Percentiles rank a stretch among this genome's conserved stretches.
Conservation (phyloP, 2,888 invertebrate genomes). For the Drosophila greeni region DNA sequence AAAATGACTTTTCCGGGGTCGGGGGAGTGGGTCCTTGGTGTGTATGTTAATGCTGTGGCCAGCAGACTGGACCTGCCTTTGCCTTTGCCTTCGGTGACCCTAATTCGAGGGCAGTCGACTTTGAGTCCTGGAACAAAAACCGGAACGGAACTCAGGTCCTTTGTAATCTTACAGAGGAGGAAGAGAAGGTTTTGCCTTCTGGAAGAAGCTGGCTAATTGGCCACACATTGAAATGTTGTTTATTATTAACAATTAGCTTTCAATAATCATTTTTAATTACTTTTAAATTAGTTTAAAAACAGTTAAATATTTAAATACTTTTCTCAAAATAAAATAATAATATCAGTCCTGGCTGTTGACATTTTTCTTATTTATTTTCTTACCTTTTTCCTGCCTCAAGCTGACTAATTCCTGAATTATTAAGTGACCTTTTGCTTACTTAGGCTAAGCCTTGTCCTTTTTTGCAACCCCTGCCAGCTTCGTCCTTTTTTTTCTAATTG, state of each 20-base stretch:
- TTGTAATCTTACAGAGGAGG: background rate
- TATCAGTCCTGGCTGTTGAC: background rate
- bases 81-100: constrained; percentile 9
- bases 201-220: background rate
- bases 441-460: constrained; percentile 13
- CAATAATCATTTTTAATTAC: no score
- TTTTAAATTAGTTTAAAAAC: background rate
- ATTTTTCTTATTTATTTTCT: background rate
- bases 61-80: background rate
- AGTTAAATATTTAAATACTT: background rate
- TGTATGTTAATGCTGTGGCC: constrained; percentile 17
- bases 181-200: background rate
- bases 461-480: background rate
- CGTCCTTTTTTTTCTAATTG: constrained; percentile 1
- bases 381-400: background rate
- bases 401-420: constrained; percentile 7
- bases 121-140: constrained; percentile 15
- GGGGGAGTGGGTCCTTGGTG: background rate
- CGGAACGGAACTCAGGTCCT: background rate
- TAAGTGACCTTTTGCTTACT: constrained; percentile 1
- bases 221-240: background rate
- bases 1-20: constrained; percentile 56
- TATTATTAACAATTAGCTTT: background rate
- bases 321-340: no score
- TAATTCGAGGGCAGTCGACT: constrained; percentile 19